Base-by-base conservation (phyloP, 1,140 invertebrate species). In the Drosophila mayri region DNA sequence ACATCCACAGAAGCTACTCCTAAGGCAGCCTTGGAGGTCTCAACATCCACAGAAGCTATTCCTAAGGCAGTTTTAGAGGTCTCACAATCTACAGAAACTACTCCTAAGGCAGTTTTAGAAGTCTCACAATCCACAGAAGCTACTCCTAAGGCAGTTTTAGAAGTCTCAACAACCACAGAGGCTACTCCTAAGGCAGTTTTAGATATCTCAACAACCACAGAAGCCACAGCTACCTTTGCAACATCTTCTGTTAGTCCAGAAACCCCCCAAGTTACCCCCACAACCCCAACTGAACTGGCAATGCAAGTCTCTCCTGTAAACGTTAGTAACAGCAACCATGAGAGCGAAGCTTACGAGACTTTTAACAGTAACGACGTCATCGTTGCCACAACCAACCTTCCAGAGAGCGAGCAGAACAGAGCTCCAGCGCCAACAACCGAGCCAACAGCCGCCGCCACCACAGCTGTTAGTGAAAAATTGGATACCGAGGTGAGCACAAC, bases 381-480 rank as follows among this genome's bases (percentile, higher is more conserved):
- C 43, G 52, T 52, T 50, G 76, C 67, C 65, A 64, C 67, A 63
- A 73, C 64, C 73, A 54, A 62, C 18, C 67, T 46, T 28, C 65
- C 50, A 49, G 77, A 75, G 59, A 77, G 74, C 28, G 63, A 59
- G 20, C 32, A 40, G 67, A 25, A 4, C 25, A 25, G 47, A 67
- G 62, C 65, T 71, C 62, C 57, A 81, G 18, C 25, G 4, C 4
- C 25, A 25, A 5, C 25, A 25, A 16, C 16, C 18, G 59, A 49
- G 32, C 47, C 75, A 75, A 61, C 44, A 67, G 47, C 37, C 32
- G 32, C 10, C 35, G 38, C 52, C 30, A 52, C 54, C 72, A 79
- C 49, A 60, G 58, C 81, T 72, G 79, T 90, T 90, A 91, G 88
- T 91, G 63, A 44, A 62, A 74, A 49, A 87, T 52, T 81, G 79